Conservation (phyloP, 2,113 vertebrate species). For the Steatornis caripensis region DNA sequence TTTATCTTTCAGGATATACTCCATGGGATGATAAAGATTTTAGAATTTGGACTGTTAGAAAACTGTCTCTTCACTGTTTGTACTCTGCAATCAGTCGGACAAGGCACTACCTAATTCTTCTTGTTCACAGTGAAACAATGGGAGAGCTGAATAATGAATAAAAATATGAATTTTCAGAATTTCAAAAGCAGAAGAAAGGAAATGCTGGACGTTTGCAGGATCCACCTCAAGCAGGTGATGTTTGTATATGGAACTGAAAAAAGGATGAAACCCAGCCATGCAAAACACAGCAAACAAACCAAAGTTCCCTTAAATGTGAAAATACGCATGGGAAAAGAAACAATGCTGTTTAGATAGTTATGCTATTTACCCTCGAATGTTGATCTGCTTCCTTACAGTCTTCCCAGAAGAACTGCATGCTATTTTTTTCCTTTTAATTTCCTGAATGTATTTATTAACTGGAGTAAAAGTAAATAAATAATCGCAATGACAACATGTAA, state of each 20-base stretch:
- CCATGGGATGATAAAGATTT: not conserved
- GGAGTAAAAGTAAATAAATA: slow-evolving; percentile 38
- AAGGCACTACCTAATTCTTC: not conserved
- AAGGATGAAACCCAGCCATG: not conserved
- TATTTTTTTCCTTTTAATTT: slow-evolving; percentile 32
- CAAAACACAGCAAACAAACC: not conserved
- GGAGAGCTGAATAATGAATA: slow-evolving; percentile 11
- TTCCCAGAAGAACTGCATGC: not conserved
- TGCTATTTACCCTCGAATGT: not conserved
- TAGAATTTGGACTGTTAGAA: not conserved
- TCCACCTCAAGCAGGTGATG: not conserved
- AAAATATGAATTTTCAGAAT: not conserved
- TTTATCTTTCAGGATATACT: slow-evolving; percentile 14
- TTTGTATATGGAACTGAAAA: not conserved
- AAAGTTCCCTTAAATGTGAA: not conserved
- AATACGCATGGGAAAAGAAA: not conserved
- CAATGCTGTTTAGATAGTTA: not conserved
- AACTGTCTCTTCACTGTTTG: not conserved
- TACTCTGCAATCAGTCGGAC: not conserved
- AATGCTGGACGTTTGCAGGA: not conserved
- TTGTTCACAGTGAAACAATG: not conserved
- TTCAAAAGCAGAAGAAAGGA: not conserved
- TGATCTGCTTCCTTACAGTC: not conserved
- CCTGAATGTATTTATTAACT: not conserved
- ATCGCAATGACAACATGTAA: not conserved